Evolutionary conservation across 30 jellyfish, hydroid and myxozoan genomes (phyloP).

Genomic region (Pseudorhiza aurosa): DNA sequence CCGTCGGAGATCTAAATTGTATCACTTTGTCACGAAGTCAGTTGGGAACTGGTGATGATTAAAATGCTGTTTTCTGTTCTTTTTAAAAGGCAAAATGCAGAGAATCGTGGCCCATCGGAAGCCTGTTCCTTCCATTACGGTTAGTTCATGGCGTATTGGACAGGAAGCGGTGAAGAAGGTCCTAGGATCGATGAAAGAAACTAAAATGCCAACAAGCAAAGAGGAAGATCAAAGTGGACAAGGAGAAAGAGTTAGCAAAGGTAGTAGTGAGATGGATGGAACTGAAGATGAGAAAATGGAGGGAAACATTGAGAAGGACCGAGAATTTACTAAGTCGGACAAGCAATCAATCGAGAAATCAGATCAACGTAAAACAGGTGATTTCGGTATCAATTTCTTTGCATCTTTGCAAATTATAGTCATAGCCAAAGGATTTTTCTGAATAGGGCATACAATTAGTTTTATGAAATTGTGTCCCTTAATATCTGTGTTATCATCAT

Average conservation of each 20-base stretch:
- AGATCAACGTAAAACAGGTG: not conserved
- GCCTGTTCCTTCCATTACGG: constrained; percentile 74
- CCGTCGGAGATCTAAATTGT: too few relatives aligned
- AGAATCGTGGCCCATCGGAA: constrained; percentile 51
- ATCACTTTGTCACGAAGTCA: too few relatives aligned
- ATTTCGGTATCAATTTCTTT: not conserved
- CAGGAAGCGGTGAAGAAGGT: constrained; percentile 85
- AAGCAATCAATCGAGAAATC: not conserved
- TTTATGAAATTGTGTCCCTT: too few relatives aligned
- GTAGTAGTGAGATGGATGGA: not conserved
- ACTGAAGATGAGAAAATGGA: not conserved
- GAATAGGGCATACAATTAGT: not conserved
- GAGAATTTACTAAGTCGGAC: not conserved
- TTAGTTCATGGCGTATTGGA: constrained; percentile 90
- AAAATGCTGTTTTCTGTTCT: too few relatives aligned
- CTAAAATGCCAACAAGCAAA: not conserved
- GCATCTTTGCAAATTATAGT: not conserved
- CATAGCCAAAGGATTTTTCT: not conserved
- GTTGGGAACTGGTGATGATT: too few relatives aligned
- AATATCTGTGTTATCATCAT: too few relatives aligned
- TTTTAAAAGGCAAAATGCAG: constrained; percentile 57
- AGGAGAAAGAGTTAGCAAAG: constrained; percentile 5
- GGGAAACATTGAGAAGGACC: not conserved
- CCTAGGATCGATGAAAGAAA: constrained; percentile 36
- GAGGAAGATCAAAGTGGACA: not conserved